These are phyloP conservation scores for Pluvianellus socialis DNA, from an alignment of 2,113 vertebrate species.

Conservation along the genomic window DNA sequence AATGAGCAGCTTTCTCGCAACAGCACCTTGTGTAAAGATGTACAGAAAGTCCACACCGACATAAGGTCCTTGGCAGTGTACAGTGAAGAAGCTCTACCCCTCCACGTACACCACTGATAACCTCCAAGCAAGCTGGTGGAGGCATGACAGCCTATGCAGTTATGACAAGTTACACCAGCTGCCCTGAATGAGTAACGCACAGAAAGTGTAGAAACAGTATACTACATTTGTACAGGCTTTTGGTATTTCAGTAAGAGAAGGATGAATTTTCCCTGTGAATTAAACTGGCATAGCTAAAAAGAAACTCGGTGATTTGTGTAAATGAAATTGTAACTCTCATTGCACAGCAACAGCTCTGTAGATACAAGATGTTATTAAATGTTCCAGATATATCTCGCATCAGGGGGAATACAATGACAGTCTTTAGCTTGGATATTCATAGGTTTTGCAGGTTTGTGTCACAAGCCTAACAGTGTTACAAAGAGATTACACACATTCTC, in stretches of 20 bases:
- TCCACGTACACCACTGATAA: rapidly evolving
- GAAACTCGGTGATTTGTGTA: background rate
- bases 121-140: background rate
- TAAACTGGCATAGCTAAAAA: background rate
- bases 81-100: background rate
- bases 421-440: background rate
- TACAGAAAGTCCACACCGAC: background rate
- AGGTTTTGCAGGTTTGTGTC: background rate
- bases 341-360: background rate
- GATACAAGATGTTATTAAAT: background rate
- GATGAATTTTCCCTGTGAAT: background rate
- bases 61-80: background rate
- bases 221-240: background rate
- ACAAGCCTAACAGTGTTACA: background rate
- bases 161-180: background rate
- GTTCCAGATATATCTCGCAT: background rate
- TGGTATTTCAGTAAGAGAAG: background rate
- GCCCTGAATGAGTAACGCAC: background rate
- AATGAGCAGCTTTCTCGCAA: rapidly evolving
- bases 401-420: background rate
- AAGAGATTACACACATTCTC: background rate
- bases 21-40: background rate
- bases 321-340: background rate
- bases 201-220: background rate
- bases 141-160: background rate